Base-by-base conservation (phyloP, 2,888 invertebrate species). In the Acheta domesticus region DNA sequence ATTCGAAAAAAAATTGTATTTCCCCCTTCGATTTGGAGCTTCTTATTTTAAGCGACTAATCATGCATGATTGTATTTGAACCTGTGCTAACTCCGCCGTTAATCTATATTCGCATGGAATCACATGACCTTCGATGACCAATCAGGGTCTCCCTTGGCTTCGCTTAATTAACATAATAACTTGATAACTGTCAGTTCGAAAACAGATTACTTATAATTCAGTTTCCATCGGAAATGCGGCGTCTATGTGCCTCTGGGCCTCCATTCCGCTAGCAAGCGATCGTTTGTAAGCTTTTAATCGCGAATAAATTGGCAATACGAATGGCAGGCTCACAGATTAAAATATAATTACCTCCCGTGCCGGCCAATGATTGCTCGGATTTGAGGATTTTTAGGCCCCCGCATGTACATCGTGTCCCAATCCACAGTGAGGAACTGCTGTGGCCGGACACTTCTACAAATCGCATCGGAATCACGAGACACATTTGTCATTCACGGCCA, bases 201-300 rank as follows among this genome's bases (percentile, higher is more conserved):
- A 62, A 62, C 62, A 19, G n/a, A 62, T 62, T 62, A 62, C 62
- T 62, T 62, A n/a, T 62, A 62, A 62, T 62, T 62, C 62, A 62
- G 62, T 62, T 62, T 62, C 62, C 14, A 62, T 62, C 62, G 62
- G 62, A n/a, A 62, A 62, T 19, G 16, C 62, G 14, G 62, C 62
- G 62, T n/a, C n/a, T 62, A n/a, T 62, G n/a, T 62, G 62, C 62
- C 62, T 62, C 16, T n/a, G n/a, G n/a, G 62, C 62, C n/a, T 62
- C 62, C 62, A 62, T 62, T 62, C 62, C 62, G 62, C 14, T 62
- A 62, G 62, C 62, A 62, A 19, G 62, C n/a, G 62, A 62, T 62
- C 62, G 62, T n/a, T 62, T 62, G 62, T 62, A n/a, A 62, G 62
- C 62, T 62, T 62, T 62, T 62, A 62, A 62, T 62, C 62, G 62